Percentiles rank a stretch among this genome's conserved stretches.
These are phyloP conservation scores for Cryptus viduatorius DNA, from an alignment of 2,888 invertebrate genomes.

Conservation along the genomic window DNA sequence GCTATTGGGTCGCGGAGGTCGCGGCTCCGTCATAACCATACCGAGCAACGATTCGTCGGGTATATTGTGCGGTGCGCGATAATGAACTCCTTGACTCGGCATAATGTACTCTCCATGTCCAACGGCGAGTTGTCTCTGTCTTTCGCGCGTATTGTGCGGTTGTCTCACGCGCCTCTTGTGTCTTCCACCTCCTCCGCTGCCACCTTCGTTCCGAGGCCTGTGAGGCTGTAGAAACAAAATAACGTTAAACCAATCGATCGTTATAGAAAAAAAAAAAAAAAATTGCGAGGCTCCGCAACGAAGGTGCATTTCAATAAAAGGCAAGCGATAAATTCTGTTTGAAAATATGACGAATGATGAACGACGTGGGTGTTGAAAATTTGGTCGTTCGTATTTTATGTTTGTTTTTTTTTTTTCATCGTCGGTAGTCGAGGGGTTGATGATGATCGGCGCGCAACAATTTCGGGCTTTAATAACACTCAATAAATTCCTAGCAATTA, in stretches of 20 bases:
- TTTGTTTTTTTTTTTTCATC: slow-evolving; percentile 21
- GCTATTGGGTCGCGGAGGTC: slow-evolving; percentile 94
- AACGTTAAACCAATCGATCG: slow-evolving; percentile 13
- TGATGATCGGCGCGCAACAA: slow-evolving; percentile 27
- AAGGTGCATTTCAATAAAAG: slow-evolving; percentile 66
- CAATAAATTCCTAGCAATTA: slow-evolving; percentile 74
- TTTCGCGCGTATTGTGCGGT: slow-evolving; percentile 94
- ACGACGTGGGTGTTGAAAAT: slow-evolving; percentile 37
- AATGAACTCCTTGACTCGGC: slow-evolving; percentile 88
- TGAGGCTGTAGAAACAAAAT: slow-evolving; percentile 85
- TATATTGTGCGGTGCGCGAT: slow-evolving; percentile 87
- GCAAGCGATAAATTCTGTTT: slow-evolving; percentile 70
- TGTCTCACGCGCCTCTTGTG: slow-evolving; percentile 93
- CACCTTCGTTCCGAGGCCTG: slow-evolving; percentile 87
- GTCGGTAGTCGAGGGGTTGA: slow-evolving; percentile 29
- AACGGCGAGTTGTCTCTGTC: slow-evolving; percentile 93
- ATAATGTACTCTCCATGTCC: slow-evolving; percentile 95
- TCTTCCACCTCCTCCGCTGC: slow-evolving; percentile 88
- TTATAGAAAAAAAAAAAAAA: neutral
- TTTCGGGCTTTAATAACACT: slow-evolving; percentile 53
- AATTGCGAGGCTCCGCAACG: slow-evolving; percentile 33
- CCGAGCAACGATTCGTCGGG: slow-evolving; percentile 85
- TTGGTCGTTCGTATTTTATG: slow-evolving; percentile 20
- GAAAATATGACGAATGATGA: slow-evolving; percentile 61
- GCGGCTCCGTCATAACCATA: slow-evolving; percentile 87